Evolutionary conservation across 2,888 invertebrate species (phyloP).

Genomic region (Endomychus coccineus): DNA sequence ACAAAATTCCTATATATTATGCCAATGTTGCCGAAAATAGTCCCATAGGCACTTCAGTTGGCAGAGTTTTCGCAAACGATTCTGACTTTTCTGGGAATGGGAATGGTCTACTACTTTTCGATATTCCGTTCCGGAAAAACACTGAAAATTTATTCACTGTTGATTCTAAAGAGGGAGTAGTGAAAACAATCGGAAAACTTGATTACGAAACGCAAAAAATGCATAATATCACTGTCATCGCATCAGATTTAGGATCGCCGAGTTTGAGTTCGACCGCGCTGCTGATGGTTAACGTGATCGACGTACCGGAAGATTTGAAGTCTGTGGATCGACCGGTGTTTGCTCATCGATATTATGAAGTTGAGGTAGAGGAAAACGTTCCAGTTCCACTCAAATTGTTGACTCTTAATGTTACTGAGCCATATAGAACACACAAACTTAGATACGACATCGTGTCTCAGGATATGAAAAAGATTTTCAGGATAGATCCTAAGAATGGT

Average conservation of each 20-base stretch:
- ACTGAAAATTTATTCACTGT: conserved; percentile 63
- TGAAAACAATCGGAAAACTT: conserved; percentile 65
- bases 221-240: conserved; percentile 72
- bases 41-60: conserved; percentile 65
- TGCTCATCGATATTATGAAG: conserved; percentile 60
- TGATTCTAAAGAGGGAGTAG: conserved; percentile 77
- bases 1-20: conserved; percentile 65
- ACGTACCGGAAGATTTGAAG: conserved; percentile 52
- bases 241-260: conserved; percentile 79
- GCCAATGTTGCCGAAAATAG: conserved; percentile 68
- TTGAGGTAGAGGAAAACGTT: conserved; percentile 76
- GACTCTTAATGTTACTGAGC: conserved; percentile 67
- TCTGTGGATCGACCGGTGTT: conserved; percentile 39
- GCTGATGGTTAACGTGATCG: conserved; percentile 58
- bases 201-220: conserved; percentile 61
- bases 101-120: conserved; percentile 76
- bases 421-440: conserved; percentile 56
- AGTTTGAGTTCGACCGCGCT: conserved; percentile 73
- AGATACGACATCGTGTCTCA: conserved; percentile 55
- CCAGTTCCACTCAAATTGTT: conserved; percentile 66
- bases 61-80: conserved; percentile 74
- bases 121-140: conserved; percentile 59
- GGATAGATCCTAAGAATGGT: conserved; percentile 69
- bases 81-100: conserved; percentile 79
- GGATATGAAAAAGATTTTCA: conserved; percentile 56